A percentile compares a stretch with the other conserved stretches of the same genome.
These are phyloP conservation scores for Upupa epops DNA, from an alignment of 2,113 vertebrate genomes.

Conservation along the genomic window DNA sequence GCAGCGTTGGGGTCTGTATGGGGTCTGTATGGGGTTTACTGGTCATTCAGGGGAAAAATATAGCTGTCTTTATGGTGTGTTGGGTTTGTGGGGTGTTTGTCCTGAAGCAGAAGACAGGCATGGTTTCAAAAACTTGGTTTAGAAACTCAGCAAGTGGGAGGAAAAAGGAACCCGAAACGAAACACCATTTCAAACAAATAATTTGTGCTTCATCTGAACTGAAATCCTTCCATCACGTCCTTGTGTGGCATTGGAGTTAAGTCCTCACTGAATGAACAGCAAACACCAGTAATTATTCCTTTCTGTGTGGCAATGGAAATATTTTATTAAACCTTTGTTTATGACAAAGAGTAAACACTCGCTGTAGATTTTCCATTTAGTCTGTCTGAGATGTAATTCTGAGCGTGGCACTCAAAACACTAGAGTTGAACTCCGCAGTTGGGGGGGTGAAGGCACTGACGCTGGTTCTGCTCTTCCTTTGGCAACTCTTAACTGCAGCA, in stretches of 20 bases:
- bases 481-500: background rate
- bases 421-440: background rate
- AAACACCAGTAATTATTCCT: conserved; percentile 21
- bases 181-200: conserved; percentile 1
- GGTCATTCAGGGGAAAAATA: conserved; percentile 32
- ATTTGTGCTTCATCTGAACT: background rate
- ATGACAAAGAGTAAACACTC: background rate
- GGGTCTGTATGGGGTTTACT: conserved; percentile 19
- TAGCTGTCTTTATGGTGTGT: background rate
- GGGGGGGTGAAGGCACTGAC: background rate
- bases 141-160: background rate
- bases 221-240: background rate
- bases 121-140: background rate
- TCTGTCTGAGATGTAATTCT: background rate
- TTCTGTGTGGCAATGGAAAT: conserved; percentile 22
- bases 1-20: background rate
- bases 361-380: background rate
- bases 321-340: conserved; percentile 29
- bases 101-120: background rate
- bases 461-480: background rate
- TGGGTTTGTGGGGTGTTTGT: background rate
- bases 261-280: conserved; percentile 10
- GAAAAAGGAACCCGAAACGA: background rate
- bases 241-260: background rate
- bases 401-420: background rate